Base-by-base conservation (phyloP, 2,113 vertebrate genomes). In the Entosphenus tridentatus region DNA sequence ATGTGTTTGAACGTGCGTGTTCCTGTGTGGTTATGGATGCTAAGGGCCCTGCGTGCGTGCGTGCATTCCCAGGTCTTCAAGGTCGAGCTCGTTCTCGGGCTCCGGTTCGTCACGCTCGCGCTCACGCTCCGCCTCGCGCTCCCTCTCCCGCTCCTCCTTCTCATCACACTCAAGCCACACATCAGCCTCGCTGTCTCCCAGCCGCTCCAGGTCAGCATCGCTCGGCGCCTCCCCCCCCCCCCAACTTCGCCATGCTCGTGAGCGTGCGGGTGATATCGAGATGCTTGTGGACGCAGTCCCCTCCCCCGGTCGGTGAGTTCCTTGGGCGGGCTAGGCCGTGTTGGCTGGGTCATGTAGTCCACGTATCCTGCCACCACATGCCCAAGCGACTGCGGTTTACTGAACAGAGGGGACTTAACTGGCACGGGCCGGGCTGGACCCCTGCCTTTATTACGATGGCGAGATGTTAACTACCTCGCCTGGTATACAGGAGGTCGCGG, bases 111-210 rank as follows among this genome's bases (percentile, higher is more conserved):
- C 87, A 16, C 62, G 70, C 55, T 70, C 70, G 0, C 80, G 77
- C 1, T 86, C 84, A 0, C 73, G 73, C 57, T 77, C 73, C 11
- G 81, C 77, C 9, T 95, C 89, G 69, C 79, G 84, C 10, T 95
- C 89, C 1, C 95, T 89, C 0, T 96, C 92, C 1, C 88, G 88
- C 78, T 93, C 85, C 78, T 95, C 92, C 70, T 97, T 88, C 71
- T 93, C 91, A 73, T 89, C 86, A 79, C 88, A 86, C 67, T 95
- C 92, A 69, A 87, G 87, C 72, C 89, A 77, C 78, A 39, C 39
- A 39, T 39, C 39, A 39, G 96, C 88, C 79, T 97, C 91, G 2
- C 88, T 95, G 80, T 89, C 86, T 57, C 89, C 87, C 75, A 97
- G 92, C 79, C 85, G 82, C 16, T 95, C 92, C 73, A 91, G 92